Evolutionary conservation across 2,797 vertebrate species (phyloP).

Genomic region (Sternotherus odoratus): DNA sequence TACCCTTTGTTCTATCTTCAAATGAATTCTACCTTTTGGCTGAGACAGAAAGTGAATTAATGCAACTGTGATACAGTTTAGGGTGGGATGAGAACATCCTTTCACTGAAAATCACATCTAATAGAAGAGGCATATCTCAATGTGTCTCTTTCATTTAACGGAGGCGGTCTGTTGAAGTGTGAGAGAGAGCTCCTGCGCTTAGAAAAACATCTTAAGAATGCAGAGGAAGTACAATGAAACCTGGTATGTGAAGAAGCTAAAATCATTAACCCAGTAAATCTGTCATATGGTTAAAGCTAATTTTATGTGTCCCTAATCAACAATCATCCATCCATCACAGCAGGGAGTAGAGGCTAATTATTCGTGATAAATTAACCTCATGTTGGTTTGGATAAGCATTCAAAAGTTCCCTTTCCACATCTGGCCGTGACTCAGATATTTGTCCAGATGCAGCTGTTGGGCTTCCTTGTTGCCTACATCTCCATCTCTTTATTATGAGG

Average conservation of each 20-base stretch:
- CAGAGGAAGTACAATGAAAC: not conserved
- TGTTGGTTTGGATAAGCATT: not conserved
- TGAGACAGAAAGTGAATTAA: not conserved
- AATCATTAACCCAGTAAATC: not conserved
- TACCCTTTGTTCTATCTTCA: conserved; percentile 10
- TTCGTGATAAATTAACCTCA: not conserved
- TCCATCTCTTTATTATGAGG: not conserved
- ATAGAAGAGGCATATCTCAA: conserved; percentile 13
- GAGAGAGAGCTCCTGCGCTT: not conserved
- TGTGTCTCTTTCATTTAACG: not conserved
- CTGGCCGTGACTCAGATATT: accelerated
- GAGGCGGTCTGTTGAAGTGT: not conserved
- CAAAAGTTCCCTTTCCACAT: not conserved
- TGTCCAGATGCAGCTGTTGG: not conserved
- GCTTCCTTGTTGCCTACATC: not conserved
- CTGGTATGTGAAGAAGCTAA: not conserved
- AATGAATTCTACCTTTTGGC: conserved; percentile 30
- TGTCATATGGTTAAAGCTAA: not conserved
- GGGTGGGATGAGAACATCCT: not conserved
- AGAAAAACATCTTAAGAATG: not conserved
- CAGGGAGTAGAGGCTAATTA: not conserved
- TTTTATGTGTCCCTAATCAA: not conserved
- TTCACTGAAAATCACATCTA: not conserved
- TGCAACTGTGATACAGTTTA: not conserved
- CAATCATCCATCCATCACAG: not conserved